Percentiles rank a stretch among this genome's conserved stretches.
These are phyloP conservation scores for Delia radicum DNA, from an alignment of 1,140 invertebrate genomes.

Conservation along the genomic window DNA sequence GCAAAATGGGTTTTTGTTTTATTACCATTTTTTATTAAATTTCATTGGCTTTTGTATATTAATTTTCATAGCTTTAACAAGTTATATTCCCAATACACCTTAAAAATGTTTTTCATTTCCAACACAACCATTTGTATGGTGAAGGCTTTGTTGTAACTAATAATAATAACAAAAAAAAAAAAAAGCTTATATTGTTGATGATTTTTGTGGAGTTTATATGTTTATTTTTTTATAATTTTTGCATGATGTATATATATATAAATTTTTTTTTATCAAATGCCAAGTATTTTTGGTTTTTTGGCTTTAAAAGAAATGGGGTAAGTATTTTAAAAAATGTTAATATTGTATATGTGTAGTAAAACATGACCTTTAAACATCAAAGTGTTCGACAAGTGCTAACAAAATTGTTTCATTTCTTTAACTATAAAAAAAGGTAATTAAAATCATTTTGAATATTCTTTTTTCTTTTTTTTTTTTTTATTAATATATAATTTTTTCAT, in stretches of 20 bases:
- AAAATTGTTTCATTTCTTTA: not conserved
- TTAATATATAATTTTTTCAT: not conserved
- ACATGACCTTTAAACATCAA: no score
- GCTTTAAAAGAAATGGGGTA: not conserved
- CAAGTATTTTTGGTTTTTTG: not conserved
- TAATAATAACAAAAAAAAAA: not conserved
- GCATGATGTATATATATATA: not conserved
- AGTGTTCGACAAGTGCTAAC: not conserved
- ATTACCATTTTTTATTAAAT: not conserved
- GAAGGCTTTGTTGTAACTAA: not conserved
- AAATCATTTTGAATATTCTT: not conserved
- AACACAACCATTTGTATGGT: not conserved
- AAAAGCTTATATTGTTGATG: not conserved
- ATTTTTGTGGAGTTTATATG: constrained; percentile 4
- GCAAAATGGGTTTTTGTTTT: not conserved
- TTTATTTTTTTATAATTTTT: not conserved
- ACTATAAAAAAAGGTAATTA: not conserved
- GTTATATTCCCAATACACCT: not conserved
- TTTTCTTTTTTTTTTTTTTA: not conserved
- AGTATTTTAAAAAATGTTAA: not conserved
- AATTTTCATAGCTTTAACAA: not conserved
- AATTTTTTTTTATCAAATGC: not conserved
- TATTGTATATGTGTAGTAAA: no score
- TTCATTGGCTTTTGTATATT: not conserved
- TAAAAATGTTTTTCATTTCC: not conserved